phyloP scores from a whole-genome alignment of 2,113 vertebrate genomes.

The Osmerus eperlanus region DNA sequence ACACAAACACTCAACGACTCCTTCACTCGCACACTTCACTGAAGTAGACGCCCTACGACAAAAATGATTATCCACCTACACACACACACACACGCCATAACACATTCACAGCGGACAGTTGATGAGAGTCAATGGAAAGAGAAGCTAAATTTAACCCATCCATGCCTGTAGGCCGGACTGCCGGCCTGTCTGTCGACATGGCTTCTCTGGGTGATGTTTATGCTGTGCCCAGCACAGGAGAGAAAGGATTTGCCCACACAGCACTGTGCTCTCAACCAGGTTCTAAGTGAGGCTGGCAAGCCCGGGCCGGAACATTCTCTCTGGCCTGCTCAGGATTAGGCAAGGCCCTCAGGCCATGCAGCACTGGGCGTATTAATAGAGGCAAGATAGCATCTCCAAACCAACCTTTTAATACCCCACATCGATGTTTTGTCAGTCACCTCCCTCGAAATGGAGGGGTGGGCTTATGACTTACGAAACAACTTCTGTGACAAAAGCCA shows the following conservation, averaged over 20 bases:
- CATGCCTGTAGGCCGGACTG: conserved; percentile 63
- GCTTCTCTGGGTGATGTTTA: conserved; percentile 67
- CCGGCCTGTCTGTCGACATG: conserved; percentile 42
- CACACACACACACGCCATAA: conserved; percentile 12
- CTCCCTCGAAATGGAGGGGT: conserved; percentile 39
- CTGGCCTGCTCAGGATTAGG: conserved; percentile 63
- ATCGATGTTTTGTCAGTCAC: conserved; percentile 31
- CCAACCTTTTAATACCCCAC: conserved; percentile 34
- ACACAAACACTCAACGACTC: no score
- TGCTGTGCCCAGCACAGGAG: conserved; percentile 62
- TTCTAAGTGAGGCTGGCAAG: conserved; percentile 70
- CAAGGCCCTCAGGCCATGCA: conserved; percentile 40
- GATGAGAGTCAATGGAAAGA: conserved; percentile 49
- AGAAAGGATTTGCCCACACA: conserved; percentile 74
- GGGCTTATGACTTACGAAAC: conserved; percentile 36
- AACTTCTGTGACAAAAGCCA: neutral
- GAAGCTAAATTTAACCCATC: conserved; percentile 65
- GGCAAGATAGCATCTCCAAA: conserved; percentile 55
- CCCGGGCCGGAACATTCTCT: conserved; percentile 62
- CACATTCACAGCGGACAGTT: conserved; percentile 16
- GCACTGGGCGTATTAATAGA: conserved; percentile 57
- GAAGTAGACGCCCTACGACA: no score
- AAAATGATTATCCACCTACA: neutral
- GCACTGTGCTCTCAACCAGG: conserved; percentile 72
- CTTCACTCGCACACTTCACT: no score